Conservation (phyloP, 2,797 vertebrate genomes). For the Miichthys miiuy region DNA sequence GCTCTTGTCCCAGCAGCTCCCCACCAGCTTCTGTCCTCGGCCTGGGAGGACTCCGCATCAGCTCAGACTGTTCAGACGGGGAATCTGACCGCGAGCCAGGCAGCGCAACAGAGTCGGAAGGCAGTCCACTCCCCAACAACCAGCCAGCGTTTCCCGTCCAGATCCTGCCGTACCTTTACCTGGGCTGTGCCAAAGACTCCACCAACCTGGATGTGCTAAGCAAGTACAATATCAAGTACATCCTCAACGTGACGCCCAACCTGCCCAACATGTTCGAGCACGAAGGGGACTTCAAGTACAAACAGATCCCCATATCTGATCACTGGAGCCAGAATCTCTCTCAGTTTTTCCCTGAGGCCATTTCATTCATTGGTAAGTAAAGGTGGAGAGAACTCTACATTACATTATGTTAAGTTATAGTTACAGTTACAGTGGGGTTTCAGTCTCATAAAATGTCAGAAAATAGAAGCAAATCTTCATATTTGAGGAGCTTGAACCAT, state of each 20-base stretch:
- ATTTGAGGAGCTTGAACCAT: not conserved
- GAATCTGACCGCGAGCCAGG: slow-evolving; percentile 96
- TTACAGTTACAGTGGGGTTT: not conserved
- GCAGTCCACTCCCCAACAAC: slow-evolving; percentile 93
- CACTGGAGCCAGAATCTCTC: slow-evolving; percentile 99
- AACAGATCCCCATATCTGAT: slow-evolving; percentile 99
- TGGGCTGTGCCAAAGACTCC: slow-evolving; percentile 99
- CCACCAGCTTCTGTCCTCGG: slow-evolving; percentile 93
- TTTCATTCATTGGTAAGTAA: slow-evolving; percentile 97
- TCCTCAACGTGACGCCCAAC: slow-evolving; percentile 99
- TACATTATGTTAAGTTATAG: too few species aligned
- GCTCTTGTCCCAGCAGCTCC: slow-evolving; percentile 92
- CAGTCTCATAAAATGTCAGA: not conserved
- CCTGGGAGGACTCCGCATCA: slow-evolving; percentile 94
- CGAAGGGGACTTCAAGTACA: slow-evolving; percentile 97
- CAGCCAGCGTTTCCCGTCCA: slow-evolving; percentile 98
- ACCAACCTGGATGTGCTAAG: slow-evolving; percentile 95
- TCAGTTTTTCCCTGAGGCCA: slow-evolving; percentile 99
- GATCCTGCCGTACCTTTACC: slow-evolving; percentile 97
- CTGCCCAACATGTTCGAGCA: slow-evolving; percentile 99
- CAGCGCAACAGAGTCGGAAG: slow-evolving; percentile 96
- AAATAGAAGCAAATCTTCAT: not conserved
- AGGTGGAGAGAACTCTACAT: not conserved
- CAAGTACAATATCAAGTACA: slow-evolving; percentile 98
- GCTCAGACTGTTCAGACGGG: slow-evolving; percentile 95